Conservation (phyloP, 2,113 vertebrate genomes). For the Arenaria interpres region DNA sequence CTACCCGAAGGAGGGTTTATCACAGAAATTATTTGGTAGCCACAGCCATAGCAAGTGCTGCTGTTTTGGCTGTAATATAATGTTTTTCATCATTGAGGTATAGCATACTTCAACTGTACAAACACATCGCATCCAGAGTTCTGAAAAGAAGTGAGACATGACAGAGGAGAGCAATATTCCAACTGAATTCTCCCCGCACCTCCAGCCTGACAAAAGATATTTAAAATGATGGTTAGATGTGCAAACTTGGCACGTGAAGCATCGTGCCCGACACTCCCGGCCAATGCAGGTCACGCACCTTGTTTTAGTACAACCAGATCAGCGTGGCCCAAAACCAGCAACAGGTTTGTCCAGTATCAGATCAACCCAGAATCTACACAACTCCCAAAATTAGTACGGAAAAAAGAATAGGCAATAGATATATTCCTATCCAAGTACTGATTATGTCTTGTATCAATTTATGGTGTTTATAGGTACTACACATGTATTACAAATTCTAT, state of each 20-base stretch:
- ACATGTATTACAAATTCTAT: background rate
- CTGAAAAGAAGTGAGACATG: background rate
- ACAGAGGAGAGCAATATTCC: background rate
- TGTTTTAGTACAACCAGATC: background rate
- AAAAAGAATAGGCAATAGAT: background rate
- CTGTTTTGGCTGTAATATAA: background rate
- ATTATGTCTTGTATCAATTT: background rate
- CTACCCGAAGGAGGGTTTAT: background rate
- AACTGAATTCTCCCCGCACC: background rate
- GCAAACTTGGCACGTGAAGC: background rate
- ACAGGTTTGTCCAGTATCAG: background rate
- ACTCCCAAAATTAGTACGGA: background rate
- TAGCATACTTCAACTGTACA: background rate
- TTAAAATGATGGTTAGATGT: background rate
- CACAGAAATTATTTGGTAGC: background rate
- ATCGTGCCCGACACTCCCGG: background rate
- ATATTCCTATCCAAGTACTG: rapidly evolving
- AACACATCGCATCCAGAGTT: background rate
- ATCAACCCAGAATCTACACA: background rate
- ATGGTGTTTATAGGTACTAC: background rate
- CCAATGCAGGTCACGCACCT: too few species aligned
- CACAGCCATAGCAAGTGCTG: background rate
- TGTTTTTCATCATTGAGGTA: background rate
- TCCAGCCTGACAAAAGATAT: background rate
- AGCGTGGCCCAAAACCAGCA: background rate